Base-by-base conservation (phyloP, 2,888 invertebrate species). In the Yponomeuta evonymella region DNA sequence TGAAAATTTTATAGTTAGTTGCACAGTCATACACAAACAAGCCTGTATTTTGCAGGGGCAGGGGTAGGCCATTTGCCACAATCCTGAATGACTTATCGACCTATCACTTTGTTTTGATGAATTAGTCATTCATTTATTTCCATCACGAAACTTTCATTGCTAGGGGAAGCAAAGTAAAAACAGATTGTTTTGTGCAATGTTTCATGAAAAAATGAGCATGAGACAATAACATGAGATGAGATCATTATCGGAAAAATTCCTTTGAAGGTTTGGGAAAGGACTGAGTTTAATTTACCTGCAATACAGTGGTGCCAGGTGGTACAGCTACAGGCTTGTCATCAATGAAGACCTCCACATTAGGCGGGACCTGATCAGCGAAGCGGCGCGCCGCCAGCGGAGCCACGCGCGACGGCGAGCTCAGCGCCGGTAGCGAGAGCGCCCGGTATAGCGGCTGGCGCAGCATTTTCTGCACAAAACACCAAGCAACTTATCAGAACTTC, bases 241-340 rank as follows among this genome's bases (percentile, higher is more conserved):
- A 43, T 36, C 2, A 36, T 43, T 43, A 43, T 43, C 1, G 9
- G 43, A 43, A 43, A 43, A 1, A 6, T 43, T 5, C 43, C 8
- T 43, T 8, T 43, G 43, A 43, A 43, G 9, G 8, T 43, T 43
- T 8, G 43, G 43, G 9, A 43, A 43, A 70, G 30, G 48, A 63
- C 72, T 43, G 6, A 8, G 9, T 43, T 43, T 43, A 43, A 43
- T 74, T 81, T 86, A 97, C 98, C 95, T 98, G 98, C 73, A 99
- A 92, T 36, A 99, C 98, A 67, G 99, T 99, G 48, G 98, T 98
- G 71, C 99, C 99, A 43, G 99, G 99, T 67, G 96, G 95, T 62
- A 99, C 99, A 81, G 96, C 92, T 1, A 99, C 98, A 74, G 97
- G 96, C 85, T 98, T 96, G 86, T 98, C 99, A 93, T 99, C 98